Conservation (phyloP, 2,888 invertebrate genomes). For the Gonocerus acuteangulatus region DNA sequence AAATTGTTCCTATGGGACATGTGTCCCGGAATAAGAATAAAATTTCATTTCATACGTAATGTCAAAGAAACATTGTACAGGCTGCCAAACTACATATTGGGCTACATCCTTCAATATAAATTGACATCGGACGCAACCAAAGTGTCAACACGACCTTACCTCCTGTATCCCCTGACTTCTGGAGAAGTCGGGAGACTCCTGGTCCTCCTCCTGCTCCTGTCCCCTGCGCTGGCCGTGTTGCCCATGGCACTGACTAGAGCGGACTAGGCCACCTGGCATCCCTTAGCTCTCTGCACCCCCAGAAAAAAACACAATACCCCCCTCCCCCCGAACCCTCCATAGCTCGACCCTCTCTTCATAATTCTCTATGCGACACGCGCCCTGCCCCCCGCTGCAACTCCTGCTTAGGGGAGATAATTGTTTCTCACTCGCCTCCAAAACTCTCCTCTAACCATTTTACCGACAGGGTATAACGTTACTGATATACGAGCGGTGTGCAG, state of each 20-base stretch:
- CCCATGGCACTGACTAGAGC: conserved; percentile 16
- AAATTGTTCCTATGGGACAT: too few relatives aligned
- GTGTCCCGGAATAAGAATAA: too few relatives aligned
- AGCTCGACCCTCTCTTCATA: neutral
- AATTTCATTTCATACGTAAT: too few relatives aligned
- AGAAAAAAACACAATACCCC: conserved; percentile 20
- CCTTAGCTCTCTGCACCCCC: neutral
- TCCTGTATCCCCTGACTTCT: conserved; percentile 16
- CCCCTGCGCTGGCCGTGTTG: conserved; percentile 16
- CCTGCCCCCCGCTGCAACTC: neutral
- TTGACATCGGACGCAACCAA: too few relatives aligned
- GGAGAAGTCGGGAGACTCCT: conserved; percentile 14
- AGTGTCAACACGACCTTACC: too few relatives aligned
- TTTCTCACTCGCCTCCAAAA: neutral
- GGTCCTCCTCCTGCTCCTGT: conserved; percentile 8
- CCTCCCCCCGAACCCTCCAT: neutral
- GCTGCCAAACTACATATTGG: too few relatives aligned
- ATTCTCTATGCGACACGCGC: conserved; percentile 13
- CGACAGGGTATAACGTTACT: too few relatives aligned
- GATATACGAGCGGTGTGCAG: too few relatives aligned
- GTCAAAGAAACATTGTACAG: too few relatives aligned
- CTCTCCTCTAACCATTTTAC: too few relatives aligned
- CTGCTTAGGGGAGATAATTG: conserved; percentile 8
- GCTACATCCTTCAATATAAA: too few relatives aligned
- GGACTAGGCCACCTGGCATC: conserved; percentile 22